Evolutionary conservation across 2,113 vertebrate genomes (phyloP).

Genomic region (Gavialis gangeticus): DNA sequence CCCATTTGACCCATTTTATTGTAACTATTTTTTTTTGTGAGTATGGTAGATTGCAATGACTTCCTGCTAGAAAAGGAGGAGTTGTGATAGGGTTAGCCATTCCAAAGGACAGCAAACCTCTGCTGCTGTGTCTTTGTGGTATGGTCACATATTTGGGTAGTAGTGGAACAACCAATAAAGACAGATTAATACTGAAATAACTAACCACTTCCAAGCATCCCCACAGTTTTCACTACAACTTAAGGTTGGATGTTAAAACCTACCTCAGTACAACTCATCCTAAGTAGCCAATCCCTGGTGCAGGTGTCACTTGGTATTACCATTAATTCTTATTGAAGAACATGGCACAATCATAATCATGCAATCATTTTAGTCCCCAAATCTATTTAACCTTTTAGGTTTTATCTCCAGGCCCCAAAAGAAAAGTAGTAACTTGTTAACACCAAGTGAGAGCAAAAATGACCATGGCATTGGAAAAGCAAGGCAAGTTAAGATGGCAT

Average conservation of each 20-base stretch:
- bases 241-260: accelerated
- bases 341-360: neutral
- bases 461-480: accelerated
- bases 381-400: neutral
- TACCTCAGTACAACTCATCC: neutral
- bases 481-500: neutral
- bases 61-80: neutral
- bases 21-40: neutral
- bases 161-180: neutral
- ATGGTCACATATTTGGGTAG: accelerated
- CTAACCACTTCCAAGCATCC: too few species aligned
- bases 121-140: neutral
- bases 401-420: neutral
- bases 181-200: neutral
- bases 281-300: too few species aligned
- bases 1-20: neutral
- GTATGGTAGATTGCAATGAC: accelerated
- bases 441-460: neutral
- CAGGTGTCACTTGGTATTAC: neutral
- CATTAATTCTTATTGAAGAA: neutral
- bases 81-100: too few species aligned
- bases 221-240: too few species aligned
- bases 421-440: neutral
- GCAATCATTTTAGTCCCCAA: neutral
- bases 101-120: too few species aligned